phyloP scores from a whole-genome alignment of 1,140 invertebrate species.

The Tetraneura akinire region DNA sequence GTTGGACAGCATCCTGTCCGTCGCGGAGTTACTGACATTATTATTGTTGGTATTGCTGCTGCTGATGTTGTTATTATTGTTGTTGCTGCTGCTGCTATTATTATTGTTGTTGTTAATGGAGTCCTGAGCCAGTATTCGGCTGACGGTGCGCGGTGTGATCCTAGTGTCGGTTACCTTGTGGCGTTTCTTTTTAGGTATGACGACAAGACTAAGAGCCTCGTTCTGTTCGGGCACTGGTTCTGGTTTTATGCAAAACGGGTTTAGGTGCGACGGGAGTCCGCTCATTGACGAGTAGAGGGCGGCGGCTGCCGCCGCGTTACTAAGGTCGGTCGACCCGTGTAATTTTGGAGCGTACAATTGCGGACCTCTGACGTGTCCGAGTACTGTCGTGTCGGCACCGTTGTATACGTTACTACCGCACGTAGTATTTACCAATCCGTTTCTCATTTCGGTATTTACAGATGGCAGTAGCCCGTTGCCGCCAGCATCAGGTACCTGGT shows the following conservation, averaged over 20 bases:
- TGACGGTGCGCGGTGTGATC: slow-evolving; percentile 87
- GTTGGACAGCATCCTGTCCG: slow-evolving; percentile 60
- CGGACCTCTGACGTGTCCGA: slow-evolving; percentile 61
- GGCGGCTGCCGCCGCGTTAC: slow-evolving; percentile 65
- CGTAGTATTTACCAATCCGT: slow-evolving; percentile 55
- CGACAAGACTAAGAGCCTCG: slow-evolving; percentile 89
- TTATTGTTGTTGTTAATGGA: slow-evolving; percentile 68
- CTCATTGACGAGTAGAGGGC: slow-evolving; percentile 62
- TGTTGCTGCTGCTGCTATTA: slow-evolving; percentile 59
- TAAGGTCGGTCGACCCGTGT: slow-evolving; percentile 63
- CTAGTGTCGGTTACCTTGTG: slow-evolving; percentile 96
- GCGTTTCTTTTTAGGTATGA: slow-evolving; percentile 91
- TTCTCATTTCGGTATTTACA: slow-evolving; percentile 53
- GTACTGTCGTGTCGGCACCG: slow-evolving; percentile 61
- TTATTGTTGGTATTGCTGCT: slow-evolving; percentile 53
- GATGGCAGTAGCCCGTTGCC: slow-evolving; percentile 1
- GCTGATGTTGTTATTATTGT: slow-evolving; percentile 61
- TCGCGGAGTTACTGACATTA: slow-evolving; percentile 32
- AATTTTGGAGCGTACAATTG: slow-evolving; percentile 80
- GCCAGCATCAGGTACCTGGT: slow-evolving; percentile 54
- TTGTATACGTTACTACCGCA: slow-evolving; percentile 54
- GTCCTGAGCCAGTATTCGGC: slow-evolving; percentile 79
- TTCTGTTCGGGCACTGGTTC: slow-evolving; percentile 77
- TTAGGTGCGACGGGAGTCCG: slow-evolving; percentile 66
- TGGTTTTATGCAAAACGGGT: slow-evolving; percentile 71